Base-by-base conservation (phyloP, 2,797 vertebrate genomes). In the Propithecus deckenii region DNA sequence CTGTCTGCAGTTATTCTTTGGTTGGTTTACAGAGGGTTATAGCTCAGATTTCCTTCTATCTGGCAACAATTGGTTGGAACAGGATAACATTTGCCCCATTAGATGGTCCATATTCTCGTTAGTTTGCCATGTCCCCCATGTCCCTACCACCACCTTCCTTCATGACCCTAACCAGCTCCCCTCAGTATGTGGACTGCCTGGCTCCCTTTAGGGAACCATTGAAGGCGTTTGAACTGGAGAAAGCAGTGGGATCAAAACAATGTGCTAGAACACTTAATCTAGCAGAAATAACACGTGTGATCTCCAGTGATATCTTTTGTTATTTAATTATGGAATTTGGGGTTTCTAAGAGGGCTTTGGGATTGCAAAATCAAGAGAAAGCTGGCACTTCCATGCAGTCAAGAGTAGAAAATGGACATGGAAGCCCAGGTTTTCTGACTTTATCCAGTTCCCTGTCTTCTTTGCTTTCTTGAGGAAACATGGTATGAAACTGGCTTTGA, bases 241-340 rank as follows among this genome's bases (percentile, higher is more conserved):
- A 71, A 59, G 46, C 35, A 57, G 22, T 38, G 74, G 23, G 38
- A 89, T 80, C 35, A 84, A 92, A 94, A 65, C 86, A 93, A 20
- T 71, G 3, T 55, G 15, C 43, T 52, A 7, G 43, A 89, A 94
- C 12, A 61, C 59, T 75, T 79, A 84, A 59, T 72, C 50, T 63
- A 96, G 20, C 41, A 93, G 63, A 75, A 94, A 65, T 43, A 59
- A 23, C 48, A 11, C 46, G 9, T 61, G 23, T 67, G 11, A 72
- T 84, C 52, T 89, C 25, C 32, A 67, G 32, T 41, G 57, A 89
- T 32, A 59, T 65, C 59, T 48, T 91, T 61, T 52, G 41, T 76
- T 94, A 93, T 72, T 92, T 91, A 86, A 78, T 83, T 85, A 52
- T 61, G 65, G 61, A 74, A 86, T 89, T 80, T 15, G 38, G 52